Percentiles rank a stretch among this genome's conserved stretches.
Conservation (phyloP, 2,113 vertebrate species). For the Rhegmatorhina hoffmannsi region DNA sequence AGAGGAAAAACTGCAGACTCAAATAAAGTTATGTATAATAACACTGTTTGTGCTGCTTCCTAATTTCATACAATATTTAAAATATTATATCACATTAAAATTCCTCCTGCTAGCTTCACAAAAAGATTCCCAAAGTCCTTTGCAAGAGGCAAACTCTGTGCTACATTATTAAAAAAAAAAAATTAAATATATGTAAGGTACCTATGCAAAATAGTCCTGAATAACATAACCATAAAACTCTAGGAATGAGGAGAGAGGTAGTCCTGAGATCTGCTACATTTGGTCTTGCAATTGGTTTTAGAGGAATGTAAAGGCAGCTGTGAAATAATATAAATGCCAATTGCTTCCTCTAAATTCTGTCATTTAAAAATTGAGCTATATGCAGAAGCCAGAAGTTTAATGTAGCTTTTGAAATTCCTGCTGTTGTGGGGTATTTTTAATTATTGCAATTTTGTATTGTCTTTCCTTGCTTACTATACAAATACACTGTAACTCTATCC, state of each 20-base stretch:
- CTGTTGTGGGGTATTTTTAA: not conserved
- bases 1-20: conserved; percentile 48
- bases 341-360: not conserved
- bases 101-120: not conserved
- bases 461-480: not conserved
- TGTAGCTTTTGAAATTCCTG: not conserved
- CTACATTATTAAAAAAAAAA: not conserved
- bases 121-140: not conserved
- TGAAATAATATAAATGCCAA: not conserved
- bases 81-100: conserved; percentile 31
- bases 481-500: not conserved
- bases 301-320: not conserved
- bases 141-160: not conserved
- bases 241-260: not conserved
- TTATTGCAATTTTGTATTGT: not conserved
- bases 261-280: not conserved
- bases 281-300: not conserved
- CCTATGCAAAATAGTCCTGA: not conserved
- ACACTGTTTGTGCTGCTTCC: not conserved
- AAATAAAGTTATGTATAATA: conserved; percentile 46
- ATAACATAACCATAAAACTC: not conserved
- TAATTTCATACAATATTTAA: conserved; percentile 36
- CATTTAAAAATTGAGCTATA: not conserved
- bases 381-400: not conserved
- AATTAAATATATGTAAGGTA: not conserved